Percentiles rank a stretch among this genome's conserved stretches.
phyloP scores from a whole-genome alignment of 1,140 invertebrate genomes.

The Brachionus rotundiformis region DNA sequence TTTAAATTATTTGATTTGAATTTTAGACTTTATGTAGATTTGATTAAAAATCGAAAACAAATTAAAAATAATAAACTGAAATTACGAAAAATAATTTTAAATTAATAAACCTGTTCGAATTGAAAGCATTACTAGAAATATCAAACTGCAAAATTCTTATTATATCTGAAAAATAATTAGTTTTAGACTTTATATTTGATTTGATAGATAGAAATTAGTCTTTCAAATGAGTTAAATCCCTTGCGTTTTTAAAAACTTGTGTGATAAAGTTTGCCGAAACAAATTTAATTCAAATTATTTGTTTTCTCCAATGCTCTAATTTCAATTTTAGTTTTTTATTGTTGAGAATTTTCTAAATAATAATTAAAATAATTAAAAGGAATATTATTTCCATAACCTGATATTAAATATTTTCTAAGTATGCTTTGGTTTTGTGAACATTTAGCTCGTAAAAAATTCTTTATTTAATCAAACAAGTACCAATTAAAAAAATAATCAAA shows the following conservation, averaged over 20 bases:
- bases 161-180: no score
- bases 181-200: background rate
- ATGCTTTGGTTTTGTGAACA: background rate
- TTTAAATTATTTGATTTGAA: background rate
- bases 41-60: background rate
- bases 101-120: background rate
- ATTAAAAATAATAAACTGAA: no score
- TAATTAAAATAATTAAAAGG: background rate
- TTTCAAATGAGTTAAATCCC: background rate
- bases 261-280: background rate
- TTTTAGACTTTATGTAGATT: background rate
- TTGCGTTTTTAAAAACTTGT: background rate
- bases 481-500: background rate
- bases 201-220: background rate
- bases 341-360: background rate
- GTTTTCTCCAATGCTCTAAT: conserved; percentile 6
- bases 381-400: background rate
- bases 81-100: no score
- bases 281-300: background rate
- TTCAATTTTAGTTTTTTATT: background rate
- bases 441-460: background rate
- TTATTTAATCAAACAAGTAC: no score
- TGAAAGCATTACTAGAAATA: background rate
- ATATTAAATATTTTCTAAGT: background rate
- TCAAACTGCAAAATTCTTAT: no score